These are phyloP conservation scores for Chloroclystis v-ata DNA, from an alignment of 2,888 invertebrate species.

Conservation along the genomic window DNA sequence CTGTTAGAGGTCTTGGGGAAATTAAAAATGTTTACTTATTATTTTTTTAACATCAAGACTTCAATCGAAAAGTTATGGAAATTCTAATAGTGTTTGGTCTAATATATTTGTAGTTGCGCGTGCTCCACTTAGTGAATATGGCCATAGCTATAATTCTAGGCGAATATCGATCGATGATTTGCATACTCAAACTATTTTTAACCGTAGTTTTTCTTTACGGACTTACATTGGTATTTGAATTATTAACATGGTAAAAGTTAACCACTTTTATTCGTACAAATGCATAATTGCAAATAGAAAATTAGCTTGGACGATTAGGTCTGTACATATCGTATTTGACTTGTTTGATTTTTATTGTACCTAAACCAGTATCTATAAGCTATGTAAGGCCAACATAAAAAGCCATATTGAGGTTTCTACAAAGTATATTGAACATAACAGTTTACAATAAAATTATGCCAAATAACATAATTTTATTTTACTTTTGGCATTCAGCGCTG, in stretches of 20 bases:
- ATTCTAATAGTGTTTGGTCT: slow-evolving; percentile 23
- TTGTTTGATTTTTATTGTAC: slow-evolving; percentile 34
- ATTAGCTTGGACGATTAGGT: slow-evolving; percentile 32
- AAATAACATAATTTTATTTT: too few species aligned
- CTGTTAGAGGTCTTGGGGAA: too few species aligned
- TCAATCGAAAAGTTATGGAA: too few species aligned
- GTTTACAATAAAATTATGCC: too few species aligned
- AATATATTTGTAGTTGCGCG: slow-evolving; percentile 26
- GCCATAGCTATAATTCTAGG: slow-evolving; percentile 14
- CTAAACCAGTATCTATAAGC: slow-evolving; percentile 28
- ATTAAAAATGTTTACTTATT: too few species aligned
- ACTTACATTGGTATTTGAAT: slow-evolving; percentile 19
- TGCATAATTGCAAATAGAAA: slow-evolving; percentile 21
- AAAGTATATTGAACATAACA: too few species aligned
- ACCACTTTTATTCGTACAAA: slow-evolving; percentile 23
- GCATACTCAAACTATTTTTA: slow-evolving; percentile 24
- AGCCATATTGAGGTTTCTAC: too few species aligned
- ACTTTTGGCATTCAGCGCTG: too few species aligned
- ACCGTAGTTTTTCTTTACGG: slow-evolving; percentile 27
- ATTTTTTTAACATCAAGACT: too few species aligned
- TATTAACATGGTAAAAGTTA: slow-evolving; percentile 4
- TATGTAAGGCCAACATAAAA: too few species aligned
- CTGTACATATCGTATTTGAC: slow-evolving; percentile 46
- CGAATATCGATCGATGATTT: slow-evolving; percentile 30
- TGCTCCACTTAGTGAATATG: slow-evolving; percentile 21